Evolutionary conservation across 2,888 invertebrate genomes (phyloP), one percentile per base, ranked within the genome.

Genomic region (Lochmaea capreae): DNA sequence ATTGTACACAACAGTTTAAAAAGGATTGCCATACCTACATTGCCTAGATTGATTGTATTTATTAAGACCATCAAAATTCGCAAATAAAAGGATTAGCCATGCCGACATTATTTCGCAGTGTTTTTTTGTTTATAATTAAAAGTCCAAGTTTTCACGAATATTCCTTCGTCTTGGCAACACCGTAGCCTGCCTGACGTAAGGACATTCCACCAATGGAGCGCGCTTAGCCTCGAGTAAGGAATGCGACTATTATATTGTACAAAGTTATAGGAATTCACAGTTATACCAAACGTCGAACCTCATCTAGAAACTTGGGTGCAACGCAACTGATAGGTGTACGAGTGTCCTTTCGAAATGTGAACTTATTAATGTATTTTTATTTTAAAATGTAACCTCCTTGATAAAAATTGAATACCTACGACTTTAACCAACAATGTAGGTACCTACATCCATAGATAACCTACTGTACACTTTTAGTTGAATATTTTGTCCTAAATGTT

Each of bases 121-220:
- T 16, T 57, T 11, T 54, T 22, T 57, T 57, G 57, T 57, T 58
- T 58, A 58, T 22, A 58, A 58, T 58, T 71, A 59, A 59, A 69
- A 49, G 54, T 59, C 66, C 58, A 67, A 52, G 16, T 54, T 52
- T 33, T 65, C 57, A 43, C 43, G 18, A 46, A 43, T 39, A 67
- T 59, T 68, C 39, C 61, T 39, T 39, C 18, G n/a, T 46, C 12
- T 14, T 43, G 75, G 63, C 75, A 75, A 72, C 66, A 46, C 18
- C 26, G 75, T 43, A 72, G 84, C 81, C 78, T 77, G 79, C 89
- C 90, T 93, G 93, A 93, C 93, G 93, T 93, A 93, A 93, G 90
- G 71, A 72, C 89, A 90, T 89, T 89, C 89, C 87, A 88, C 91
- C 91, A 91, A 91, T 91, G 88, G 89, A 88, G 82, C 78, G 82